Evolutionary conservation across 1,140 invertebrate genomes (phyloP), one percentile per base, ranked within the genome.

Genomic region (Lepidurus arcticus): DNA sequence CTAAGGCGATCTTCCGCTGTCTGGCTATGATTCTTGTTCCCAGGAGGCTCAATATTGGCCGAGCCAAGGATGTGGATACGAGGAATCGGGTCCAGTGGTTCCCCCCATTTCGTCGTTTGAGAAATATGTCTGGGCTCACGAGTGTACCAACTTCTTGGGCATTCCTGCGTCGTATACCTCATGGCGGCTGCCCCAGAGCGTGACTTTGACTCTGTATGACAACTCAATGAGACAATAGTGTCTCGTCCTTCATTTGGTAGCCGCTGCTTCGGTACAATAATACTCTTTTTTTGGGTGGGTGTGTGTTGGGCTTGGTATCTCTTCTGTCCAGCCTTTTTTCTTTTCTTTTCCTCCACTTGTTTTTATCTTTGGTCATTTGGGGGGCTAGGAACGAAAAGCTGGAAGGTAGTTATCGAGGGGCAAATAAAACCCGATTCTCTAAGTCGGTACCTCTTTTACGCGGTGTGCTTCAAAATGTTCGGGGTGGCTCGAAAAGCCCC

Each of bases 1-100:
- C 13, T 16, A 65, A 65, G 45, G 45, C 45, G 53, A 13, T 16
- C 53, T 65, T 65, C 53, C 53, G 9, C 53, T 21, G 53, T 65
- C 53, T 13, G 53, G 53, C 53, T 65, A 65, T 65, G 53, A 65
- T 65, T 65, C 53, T 21, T 65, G 53, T 65, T 65, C 53, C 53
- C 53, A 65, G 13, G 53, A 65, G 53, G 21, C 53, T 21, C 21
- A 21, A 65, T 65, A 65, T 16, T 65, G 53, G 53, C 53, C 53
- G 6, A 16, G 53, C 16, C 53, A 65, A 13, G 53, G 53, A 65
- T 16, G 53, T 13, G 21, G 7, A 65, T 65, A 21, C 7, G 53
- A 65, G 53, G 53, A 65, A 65, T 65, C 53, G 21, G 53, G 53
- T 65, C 34, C 53, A 65, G 53, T 16, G 53, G 53, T 21, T 65